Base-by-base conservation (phyloP, 2,113 vertebrate species). In the Callaeas wilsoni region DNA sequence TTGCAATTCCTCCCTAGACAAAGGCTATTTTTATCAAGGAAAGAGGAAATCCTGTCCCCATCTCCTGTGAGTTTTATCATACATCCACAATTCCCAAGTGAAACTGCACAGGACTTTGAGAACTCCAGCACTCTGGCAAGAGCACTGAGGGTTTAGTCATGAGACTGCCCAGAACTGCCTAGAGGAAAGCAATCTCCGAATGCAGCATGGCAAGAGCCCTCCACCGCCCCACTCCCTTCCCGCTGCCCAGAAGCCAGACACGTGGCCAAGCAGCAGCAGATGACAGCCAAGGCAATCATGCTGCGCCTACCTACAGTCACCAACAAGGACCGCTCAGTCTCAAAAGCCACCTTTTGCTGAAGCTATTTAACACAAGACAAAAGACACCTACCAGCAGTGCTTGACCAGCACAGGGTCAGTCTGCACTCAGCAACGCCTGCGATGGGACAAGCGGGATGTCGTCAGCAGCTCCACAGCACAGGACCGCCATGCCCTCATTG, bases 1-100 rank as follows among this genome's bases (percentile, higher is more conserved):
- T 14, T 2, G 1, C 3, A 0, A 74, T 37, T 91, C 42, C 35
- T 92, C 44, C 29, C 69, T 35, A 82, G 37, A 16, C 80, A 95
- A 89, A 82, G 39, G 32, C 77, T 94, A 94, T 91, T 96, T 96
- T 95, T 83, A 92, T 53, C 55, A 74, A 79, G 44, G 32, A 89
- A 41, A 92, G 7, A 81, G 93, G 91, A 94, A 93, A 81, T 92
- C 55, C 79, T 90, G n/a, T 53, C 53, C 8, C 50, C 12, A 3
- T 50, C 50, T 42, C 26, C 30, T 68, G 16, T 2, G 1, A 55
- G 16, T 76, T 94, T 83, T 87, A 78, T 65, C 37, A 88, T 21
- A 65, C 16, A 75, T 52, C 33, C 44, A 81, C 52, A 79, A 39
- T 69, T 94, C 84, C 93, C 78, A 87, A 84, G 47, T 10, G 67